Evolutionary conservation across 2,113 vertebrate species (phyloP).

Genomic region (Neomonachus schauinslandi): DNA sequence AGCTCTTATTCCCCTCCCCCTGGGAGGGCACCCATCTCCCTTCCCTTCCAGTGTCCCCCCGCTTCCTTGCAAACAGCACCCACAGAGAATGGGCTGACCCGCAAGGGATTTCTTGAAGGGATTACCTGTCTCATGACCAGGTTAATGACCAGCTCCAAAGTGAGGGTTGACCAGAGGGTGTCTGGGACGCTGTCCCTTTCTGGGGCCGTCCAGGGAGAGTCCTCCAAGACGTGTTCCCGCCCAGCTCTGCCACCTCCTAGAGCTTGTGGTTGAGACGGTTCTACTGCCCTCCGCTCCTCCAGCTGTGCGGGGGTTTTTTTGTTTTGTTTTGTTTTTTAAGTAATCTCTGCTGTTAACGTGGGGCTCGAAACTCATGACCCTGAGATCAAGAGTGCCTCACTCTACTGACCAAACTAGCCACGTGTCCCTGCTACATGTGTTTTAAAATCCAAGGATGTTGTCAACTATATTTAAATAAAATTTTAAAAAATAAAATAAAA

Average conservation of each 20-base stretch:
- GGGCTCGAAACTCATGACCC: neutral
- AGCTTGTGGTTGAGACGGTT: neutral
- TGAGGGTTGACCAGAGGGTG: neutral
- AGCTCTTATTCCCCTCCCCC: neutral
- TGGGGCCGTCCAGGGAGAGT: neutral
- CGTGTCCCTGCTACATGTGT: neutral
- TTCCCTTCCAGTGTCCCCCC: neutral
- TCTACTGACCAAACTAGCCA: neutral
- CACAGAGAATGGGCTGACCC: accelerated
- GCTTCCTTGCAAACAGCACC: accelerated
- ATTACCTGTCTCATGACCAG: neutral
- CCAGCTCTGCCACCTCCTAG: neutral
- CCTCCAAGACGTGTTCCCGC: neutral
- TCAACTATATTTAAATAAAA: neutral
- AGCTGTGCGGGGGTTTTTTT: neutral
- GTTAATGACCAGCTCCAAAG: no score
- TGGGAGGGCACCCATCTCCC: neutral
- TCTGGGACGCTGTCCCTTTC: neutral
- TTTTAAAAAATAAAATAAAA: neutral
- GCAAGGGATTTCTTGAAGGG: neutral
- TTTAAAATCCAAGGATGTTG: neutral
- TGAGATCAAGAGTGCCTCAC: neutral
- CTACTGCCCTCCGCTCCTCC: neutral
- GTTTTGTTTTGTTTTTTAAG: neutral
- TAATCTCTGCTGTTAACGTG: neutral